Conservation (phyloP, 2,113 vertebrate species). For the Furnarius figulus region DNA sequence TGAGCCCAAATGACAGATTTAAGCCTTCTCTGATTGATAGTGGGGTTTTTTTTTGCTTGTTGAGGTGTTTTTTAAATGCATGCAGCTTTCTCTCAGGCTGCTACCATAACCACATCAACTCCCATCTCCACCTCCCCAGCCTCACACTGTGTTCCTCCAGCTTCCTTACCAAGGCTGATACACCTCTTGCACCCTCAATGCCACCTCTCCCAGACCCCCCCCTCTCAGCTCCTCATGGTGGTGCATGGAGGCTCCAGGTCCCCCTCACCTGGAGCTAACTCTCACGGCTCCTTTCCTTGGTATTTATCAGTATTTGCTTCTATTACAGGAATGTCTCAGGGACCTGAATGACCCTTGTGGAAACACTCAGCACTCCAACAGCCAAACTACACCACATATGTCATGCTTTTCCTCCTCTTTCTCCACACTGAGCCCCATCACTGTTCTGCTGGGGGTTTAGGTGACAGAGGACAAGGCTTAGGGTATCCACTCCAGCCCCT, state of each 20-base stretch:
- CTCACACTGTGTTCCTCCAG: background rate
- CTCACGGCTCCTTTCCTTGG: background rate
- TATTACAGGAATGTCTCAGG: background rate
- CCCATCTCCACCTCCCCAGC: background rate
- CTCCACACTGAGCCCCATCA: rapidly evolving
- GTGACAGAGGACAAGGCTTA: rapidly evolving
- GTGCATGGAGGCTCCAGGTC: background rate
- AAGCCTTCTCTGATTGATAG: background rate
- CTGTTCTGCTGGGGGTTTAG: rapidly evolving
- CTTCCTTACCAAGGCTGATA: background rate
- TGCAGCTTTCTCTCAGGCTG: rapidly evolving
- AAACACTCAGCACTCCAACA: background rate
- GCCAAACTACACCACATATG: rapidly evolving
- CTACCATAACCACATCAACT: background rate
- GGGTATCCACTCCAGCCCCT: background rate
- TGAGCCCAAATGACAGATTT: background rate
- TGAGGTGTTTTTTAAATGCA: background rate
- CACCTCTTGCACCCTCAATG: background rate
- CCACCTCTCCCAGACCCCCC: background rate
- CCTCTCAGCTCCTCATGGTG: background rate
- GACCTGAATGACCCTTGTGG: rapidly evolving
- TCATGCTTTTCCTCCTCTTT: background rate
- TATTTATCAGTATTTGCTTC: background rate
- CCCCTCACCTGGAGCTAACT: background rate
- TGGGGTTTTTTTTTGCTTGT: rapidly evolving